Evolutionary conservation across 2,888 invertebrate genomes (phyloP), one percentile per base, ranked within the genome.

Genomic region (Dromius quadrimaculatus): DNA sequence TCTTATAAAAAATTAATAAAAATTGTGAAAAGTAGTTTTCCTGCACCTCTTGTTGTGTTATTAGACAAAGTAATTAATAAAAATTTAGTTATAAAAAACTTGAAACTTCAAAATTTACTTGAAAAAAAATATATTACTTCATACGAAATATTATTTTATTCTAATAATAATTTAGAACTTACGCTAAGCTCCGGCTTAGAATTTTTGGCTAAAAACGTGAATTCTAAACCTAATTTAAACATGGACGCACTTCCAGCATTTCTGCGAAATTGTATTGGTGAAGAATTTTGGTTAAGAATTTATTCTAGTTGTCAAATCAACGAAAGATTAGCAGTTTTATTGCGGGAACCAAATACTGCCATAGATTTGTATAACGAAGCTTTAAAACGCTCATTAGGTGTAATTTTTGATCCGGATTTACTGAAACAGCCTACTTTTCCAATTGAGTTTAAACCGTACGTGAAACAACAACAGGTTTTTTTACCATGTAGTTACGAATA

Each of bases 401-500:
- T 90, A 57, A 81, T 89, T 28, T 84, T 88, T 23, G 86, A 90
- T 78, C 84, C 86, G 73, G 85, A 87, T 73, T 81, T 87, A 36
- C 84, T 85, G 5, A 85, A 87, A 73, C 87, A 88, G 74, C 85
- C 88, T 0, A 83, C 86, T 75, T 90, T 92, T 80, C 88, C 92
- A 0, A 79, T 85, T 15, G 90, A 91, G 76, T 87, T 93, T 71
- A 85, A 84, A 70, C 78, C 81, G 36, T 88, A 85, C 81, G 79
- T 88, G 64, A 82, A 86, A 73, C 76, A 78, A 57, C 76, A 82
- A 11, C 82, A 84, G 1, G 84, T 85, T 43, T 85, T 86, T 36
- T 84, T 88, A 75, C 90, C 92, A 0, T 87, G 89, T 73, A 86
- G 86, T 28, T 87, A 88, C 75, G 90, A 90, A 78, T 88, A 90